These are phyloP conservation scores for Brachionus rubens DNA, from an alignment of 1,140 invertebrate species.

Conservation along the genomic window DNA sequence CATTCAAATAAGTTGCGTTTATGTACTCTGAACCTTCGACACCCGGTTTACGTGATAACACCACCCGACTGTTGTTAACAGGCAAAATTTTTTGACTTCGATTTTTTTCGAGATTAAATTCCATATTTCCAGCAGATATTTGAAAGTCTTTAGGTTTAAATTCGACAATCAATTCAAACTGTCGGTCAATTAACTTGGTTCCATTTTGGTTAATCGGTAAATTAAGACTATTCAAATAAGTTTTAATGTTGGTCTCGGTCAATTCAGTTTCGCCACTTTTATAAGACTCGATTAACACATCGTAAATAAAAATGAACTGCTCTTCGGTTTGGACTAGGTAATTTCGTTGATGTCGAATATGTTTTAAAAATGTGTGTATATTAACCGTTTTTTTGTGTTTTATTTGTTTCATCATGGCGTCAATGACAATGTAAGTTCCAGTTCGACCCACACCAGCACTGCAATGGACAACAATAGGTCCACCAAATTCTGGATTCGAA, in stretches of 20 bases:
- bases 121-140: slow-evolving; percentile 12
- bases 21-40: slow-evolving; percentile 35
- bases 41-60: not conserved
- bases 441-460: slow-evolving; percentile 95
- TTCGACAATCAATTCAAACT: slow-evolving; percentile 33
- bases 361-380: slow-evolving; percentile 97
- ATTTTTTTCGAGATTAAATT: slow-evolving; percentile 37
- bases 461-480: slow-evolving; percentile 76
- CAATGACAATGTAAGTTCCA: slow-evolving; percentile 89
- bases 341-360: slow-evolving; percentile 82
- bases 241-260: slow-evolving; percentile 3
- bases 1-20: slow-evolving; percentile 40
- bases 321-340: slow-evolving; percentile 83
- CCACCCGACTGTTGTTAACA: slow-evolving; percentile 42
- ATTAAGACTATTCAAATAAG: slow-evolving; percentile 18
- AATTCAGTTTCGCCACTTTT: slow-evolving; percentile 43
- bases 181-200: slow-evolving; percentile 22
- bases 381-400: slow-evolving; percentile 92
- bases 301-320: slow-evolving; percentile 99
- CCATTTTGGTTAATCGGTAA: not conserved
- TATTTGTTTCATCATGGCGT: slow-evolving; percentile 57
- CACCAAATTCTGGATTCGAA: slow-evolving; percentile 36
- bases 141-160: slow-evolving; percentile 39
- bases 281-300: slow-evolving; percentile 57
- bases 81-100: slow-evolving; percentile 36